phyloP scores from a whole-genome alignment of 2,888 invertebrate genomes.

The Molorchus minor region DNA sequence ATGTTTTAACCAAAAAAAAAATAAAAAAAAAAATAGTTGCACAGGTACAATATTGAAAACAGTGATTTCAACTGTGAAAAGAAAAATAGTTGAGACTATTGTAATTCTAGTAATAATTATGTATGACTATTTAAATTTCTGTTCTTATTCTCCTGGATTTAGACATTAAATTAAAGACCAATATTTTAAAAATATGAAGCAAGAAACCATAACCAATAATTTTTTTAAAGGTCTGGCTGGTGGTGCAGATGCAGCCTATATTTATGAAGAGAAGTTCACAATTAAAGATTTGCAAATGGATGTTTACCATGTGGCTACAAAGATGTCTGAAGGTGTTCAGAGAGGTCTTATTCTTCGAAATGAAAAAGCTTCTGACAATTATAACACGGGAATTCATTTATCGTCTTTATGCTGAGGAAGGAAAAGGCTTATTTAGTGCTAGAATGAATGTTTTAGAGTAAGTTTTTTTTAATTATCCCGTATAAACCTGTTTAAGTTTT shows the following conservation, averaged over 20 bases:
- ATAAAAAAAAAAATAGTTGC: too few species aligned
- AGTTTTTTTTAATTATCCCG: constrained; percentile 34
- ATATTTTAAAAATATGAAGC: too few species aligned
- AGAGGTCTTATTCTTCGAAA: constrained; percentile 94
- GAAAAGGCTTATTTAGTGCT: constrained; percentile 93
- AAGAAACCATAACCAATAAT: too few species aligned
- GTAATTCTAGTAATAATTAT: too few species aligned
- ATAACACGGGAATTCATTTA: constrained; percentile 97
- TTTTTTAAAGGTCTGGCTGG: constrained; percentile 92
- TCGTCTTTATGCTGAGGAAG: constrained; percentile 95
- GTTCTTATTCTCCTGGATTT: too few species aligned
- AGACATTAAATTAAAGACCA: too few species aligned
- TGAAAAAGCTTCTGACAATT: constrained; percentile 95
- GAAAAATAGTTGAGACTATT: too few species aligned
- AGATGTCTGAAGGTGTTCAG: constrained; percentile 94
- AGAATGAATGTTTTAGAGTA: constrained; percentile 92
- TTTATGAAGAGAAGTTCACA: constrained; percentile 94
- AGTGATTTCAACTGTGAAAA: too few species aligned
- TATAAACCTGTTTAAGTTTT: too few species aligned
- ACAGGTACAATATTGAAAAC: too few species aligned
- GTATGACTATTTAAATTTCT: too few species aligned
- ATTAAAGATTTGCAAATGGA: constrained; percentile 94
- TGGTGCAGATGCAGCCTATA: constrained; percentile 99
- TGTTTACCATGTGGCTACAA: constrained; percentile 94
- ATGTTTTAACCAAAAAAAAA: too few species aligned